Evolutionary conservation across 1,140 invertebrate genomes (phyloP).

Genomic region (Drosophila rufa): DNA sequence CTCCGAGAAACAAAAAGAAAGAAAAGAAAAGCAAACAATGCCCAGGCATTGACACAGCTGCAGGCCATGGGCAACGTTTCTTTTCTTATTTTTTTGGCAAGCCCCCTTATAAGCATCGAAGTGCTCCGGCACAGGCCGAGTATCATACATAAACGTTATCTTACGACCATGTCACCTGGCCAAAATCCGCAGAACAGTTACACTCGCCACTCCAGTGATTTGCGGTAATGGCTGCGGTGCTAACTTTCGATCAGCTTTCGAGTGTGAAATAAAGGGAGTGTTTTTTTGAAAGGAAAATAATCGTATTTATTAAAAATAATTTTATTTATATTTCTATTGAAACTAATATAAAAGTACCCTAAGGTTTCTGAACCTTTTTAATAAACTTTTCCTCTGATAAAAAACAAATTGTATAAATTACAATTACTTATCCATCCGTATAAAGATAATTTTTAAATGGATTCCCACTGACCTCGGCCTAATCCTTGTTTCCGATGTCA

Average conservation of each 20-base stretch:
- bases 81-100: constrained; percentile 33
- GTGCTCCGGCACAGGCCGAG: constrained; percentile 15
- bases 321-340: background rate
- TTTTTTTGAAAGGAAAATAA: too few relatives aligned
- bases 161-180: constrained; percentile 46
- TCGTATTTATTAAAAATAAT: too few relatives aligned
- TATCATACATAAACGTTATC: constrained; percentile 54
- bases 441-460: constrained; percentile 4
- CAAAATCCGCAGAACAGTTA: constrained; percentile 57
- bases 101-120: constrained; percentile 49
- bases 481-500: constrained; percentile 22
- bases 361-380: too few relatives aligned
- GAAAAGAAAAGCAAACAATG: constrained; percentile 19
- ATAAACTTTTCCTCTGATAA: background rate
- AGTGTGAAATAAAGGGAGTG: constrained; percentile 12
- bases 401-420: background rate
- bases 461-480: constrained; percentile 22
- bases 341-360: too few relatives aligned
- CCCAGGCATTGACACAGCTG: constrained; percentile 71
- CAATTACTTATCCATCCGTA: background rate
- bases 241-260: constrained; percentile 12
- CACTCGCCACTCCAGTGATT: constrained; percentile 33
- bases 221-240: constrained; percentile 16
- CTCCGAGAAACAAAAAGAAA: background rate
- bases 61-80: constrained; percentile 37